Evolutionary conservation across 1,140 invertebrate genomes (phyloP), one percentile per base, ranked within the genome.

Genomic region (Hyles vespertilio): DNA sequence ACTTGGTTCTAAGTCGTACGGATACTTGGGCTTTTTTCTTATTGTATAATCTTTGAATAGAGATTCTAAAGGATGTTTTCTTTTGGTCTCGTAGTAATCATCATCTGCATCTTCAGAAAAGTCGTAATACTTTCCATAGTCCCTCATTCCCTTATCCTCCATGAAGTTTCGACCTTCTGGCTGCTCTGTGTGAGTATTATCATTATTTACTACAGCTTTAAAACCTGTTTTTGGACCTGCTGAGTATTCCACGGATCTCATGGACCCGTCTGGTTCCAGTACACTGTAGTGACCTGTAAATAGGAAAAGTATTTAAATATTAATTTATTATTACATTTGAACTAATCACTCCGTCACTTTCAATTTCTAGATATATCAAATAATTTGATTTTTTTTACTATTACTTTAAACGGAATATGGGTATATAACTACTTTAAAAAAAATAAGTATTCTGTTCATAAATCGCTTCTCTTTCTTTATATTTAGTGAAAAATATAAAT

Each of bases 201-300:
- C 74, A 61, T 73, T 85, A 61, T 83, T 85, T 10, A 83, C 72
- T 36, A 72, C 64, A 49, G 81, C 81, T 58, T 70, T 74, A 58
- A 89, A 89, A 54, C 89, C 89, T 60, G 70, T 80, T 32, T 79
- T 74, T 12, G 86, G 81, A 48, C 89, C 84, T 34, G 88, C 84
- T 12, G 85, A 84, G 67, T 91, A 91, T 59, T 89, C 81, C 51
- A 90, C 90, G 63, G 85, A 79, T 62, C 89, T 78, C 56, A 84
- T 76, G 51, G 86, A 85, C 10, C 90, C 89, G 67, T 91, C 90
- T 32, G 89, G 81, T 71, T 90, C 86, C 69, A 89, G 63, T 48
- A 89, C 76, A 72, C 83, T 88, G 72, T 89, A 89, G 65, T 87
- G 83, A 77, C 87, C 87, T 87, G 68, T 48, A 72, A 81, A 61